phyloP scores from a whole-genome alignment of 1,140 invertebrate species.

The Aphis gossypii region DNA sequence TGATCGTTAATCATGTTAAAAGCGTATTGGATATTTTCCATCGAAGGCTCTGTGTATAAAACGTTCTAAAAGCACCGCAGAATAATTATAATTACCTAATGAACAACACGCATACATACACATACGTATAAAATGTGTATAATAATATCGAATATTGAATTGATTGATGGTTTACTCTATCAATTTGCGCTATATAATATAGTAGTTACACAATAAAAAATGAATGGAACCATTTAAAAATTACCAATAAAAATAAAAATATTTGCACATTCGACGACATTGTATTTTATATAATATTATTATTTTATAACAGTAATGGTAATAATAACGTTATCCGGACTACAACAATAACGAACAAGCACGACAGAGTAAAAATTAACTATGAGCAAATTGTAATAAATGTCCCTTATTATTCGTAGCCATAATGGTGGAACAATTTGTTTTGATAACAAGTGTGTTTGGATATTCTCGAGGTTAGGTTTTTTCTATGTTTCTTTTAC shows the following conservation, averaged over 20 bases:
- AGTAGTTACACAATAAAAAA: background rate
- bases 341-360: background rate
- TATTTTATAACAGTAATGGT: background rate
- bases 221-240: background rate
- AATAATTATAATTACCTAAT: slow-evolving; percentile 53
- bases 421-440: slow-evolving; percentile 22
- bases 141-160: background rate
- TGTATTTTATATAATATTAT: background rate
- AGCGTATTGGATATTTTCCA: slow-evolving; percentile 29
- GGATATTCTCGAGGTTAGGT: slow-evolving; percentile 28
- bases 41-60: background rate
- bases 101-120: background rate
- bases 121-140: background rate
- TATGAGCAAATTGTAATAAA: background rate
- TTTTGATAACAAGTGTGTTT: slow-evolving; percentile 49
- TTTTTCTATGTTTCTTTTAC: background rate
- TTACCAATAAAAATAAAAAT: background rate
- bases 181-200: background rate
- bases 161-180: slow-evolving; percentile 22
- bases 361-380: background rate
- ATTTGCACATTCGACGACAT: background rate
- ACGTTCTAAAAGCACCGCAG: slow-evolving; percentile 21
- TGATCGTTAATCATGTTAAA: slow-evolving; percentile 54
- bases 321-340: background rate
- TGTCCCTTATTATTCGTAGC: background rate